phyloP scores from a whole-genome alignment of 2,888 invertebrate genomes.

The Plagodis pulveraria region DNA sequence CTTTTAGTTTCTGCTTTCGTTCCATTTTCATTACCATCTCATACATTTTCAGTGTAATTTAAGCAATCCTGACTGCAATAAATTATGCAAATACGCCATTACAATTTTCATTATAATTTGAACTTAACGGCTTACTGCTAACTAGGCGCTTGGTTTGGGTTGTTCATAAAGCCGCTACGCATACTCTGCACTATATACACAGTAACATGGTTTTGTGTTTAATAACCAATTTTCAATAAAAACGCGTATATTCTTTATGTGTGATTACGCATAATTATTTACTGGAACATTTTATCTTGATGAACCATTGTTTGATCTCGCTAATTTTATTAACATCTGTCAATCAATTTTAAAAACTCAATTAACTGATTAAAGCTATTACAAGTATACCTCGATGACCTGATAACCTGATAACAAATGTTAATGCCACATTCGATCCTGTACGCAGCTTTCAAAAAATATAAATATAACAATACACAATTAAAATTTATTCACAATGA shows the following conservation, averaged over 20 bases:
- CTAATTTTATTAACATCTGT: too few species aligned
- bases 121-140: conserved; percentile 8
- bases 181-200: background rate
- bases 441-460: too few species aligned
- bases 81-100: conserved; percentile 8
- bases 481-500: too few species aligned
- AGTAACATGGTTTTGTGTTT: background rate
- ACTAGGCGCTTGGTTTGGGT: conserved; percentile 1
- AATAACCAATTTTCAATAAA: background rate
- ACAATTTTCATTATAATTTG: conserved; percentile 9
- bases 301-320: too few species aligned
- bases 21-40: background rate
- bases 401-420: too few species aligned
- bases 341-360: too few species aligned
- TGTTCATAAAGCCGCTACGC: background rate
- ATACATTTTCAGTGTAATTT: background rate
- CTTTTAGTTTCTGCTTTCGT: conserved; percentile 1
- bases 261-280: background rate
- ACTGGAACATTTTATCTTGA: too few species aligned
- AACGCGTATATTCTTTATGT: background rate
- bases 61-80: conserved; percentile 2
- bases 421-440: too few species aligned
- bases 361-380: too few species aligned
- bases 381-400: too few species aligned
- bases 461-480: too few species aligned